Evolutionary conservation across 2,797 vertebrate species (phyloP).

Genomic region (Sebastes kiyomatsui): DNA sequence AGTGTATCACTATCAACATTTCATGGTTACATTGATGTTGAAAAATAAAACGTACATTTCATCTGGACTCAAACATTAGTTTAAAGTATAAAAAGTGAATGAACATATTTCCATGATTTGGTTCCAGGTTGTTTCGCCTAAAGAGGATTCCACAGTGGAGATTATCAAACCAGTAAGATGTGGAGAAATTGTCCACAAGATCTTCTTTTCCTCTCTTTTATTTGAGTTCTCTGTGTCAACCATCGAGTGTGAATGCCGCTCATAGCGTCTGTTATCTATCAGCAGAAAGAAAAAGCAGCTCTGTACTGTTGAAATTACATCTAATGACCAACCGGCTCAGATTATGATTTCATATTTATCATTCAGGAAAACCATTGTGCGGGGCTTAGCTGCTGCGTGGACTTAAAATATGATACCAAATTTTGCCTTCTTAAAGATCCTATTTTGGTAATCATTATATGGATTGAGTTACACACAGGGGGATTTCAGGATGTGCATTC

Average conservation of each 20-base stretch:
- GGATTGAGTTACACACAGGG: conserved; percentile 42
- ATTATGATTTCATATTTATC: conserved; percentile 43
- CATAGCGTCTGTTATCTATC: conserved; percentile 25
- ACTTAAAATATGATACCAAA: conserved; percentile 29
- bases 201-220: neutral
- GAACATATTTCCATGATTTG: conserved; percentile 33
- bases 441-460: conserved; percentile 43
- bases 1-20: neutral
- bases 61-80: neutral
- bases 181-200: neutral
- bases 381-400: conserved; percentile 33
- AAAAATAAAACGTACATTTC: neutral
- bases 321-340: conserved; percentile 51
- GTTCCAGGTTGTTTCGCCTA: conserved; percentile 32
- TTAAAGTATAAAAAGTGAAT: conserved; percentile 33
- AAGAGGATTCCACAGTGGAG: conserved; percentile 59
- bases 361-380: conserved; percentile 30
- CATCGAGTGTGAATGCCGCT: neutral
- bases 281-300: conserved; percentile 16
- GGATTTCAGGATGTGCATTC: conserved; percentile 57
- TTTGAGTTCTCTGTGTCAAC: neutral
- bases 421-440: conserved; percentile 33
- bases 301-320: conserved; percentile 29
- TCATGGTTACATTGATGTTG: neutral
- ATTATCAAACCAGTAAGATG: conserved; percentile 42